phyloP scores from a whole-genome alignment of 1,140 invertebrate species.

The Holcopasites calliopsidis region DNA sequence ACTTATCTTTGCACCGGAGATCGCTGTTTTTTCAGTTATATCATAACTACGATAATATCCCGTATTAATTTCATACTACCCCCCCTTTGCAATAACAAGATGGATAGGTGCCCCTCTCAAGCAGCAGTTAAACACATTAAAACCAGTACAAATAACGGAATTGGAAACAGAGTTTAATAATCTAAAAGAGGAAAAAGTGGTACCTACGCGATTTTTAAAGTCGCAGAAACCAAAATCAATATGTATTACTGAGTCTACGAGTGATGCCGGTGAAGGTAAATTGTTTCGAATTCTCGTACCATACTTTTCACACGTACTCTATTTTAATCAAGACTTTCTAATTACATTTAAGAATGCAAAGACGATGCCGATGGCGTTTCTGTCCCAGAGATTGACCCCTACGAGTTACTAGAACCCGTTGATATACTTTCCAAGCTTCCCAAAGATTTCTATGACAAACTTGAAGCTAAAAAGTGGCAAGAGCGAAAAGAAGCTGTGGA shows the following conservation, averaged over 20 bases:
- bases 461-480: constrained; percentile 99
- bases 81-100: constrained; percentile 73
- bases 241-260: constrained; percentile 81
- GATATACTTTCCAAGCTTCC: constrained; percentile 96
- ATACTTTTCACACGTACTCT: background rate
- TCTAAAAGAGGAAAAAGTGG: constrained; percentile 84
- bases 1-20: too few species aligned
- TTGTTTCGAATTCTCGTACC: constrained; percentile 36
- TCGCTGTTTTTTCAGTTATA: too few species aligned
- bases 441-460: constrained; percentile 97
- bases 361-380: constrained; percentile 82
- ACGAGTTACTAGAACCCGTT: constrained; percentile 93
- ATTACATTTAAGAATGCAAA: constrained; percentile 78
- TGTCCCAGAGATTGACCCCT: constrained; percentile 90
- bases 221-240: constrained; percentile 92
- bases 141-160: constrained; percentile 94
- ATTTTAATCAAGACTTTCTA: background rate
- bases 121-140: constrained; percentile 91
- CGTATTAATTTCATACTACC: too few species aligned
- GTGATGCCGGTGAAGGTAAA: constrained; percentile 77
- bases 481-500: constrained; percentile 96
- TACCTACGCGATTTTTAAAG: constrained; percentile 89
- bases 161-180: constrained; percentile 92
- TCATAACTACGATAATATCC: too few species aligned
- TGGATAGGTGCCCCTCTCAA: constrained; percentile 94